phyloP scores from a whole-genome alignment of 1,140 invertebrate genomes.

The Drosophila gunungcola region DNA sequence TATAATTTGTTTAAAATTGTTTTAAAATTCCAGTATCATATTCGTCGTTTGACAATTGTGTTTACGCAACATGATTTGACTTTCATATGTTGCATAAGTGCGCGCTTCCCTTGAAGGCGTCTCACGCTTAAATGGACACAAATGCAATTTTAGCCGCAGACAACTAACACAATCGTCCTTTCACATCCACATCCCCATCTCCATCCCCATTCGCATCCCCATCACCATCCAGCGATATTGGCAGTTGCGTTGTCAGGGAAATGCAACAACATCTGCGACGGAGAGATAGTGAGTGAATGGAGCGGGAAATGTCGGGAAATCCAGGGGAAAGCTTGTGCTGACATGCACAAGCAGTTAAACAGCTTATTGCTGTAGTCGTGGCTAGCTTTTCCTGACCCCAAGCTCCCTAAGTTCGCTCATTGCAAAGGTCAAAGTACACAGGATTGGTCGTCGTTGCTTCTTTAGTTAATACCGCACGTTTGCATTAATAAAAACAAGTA shows the following conservation, averaged over 20 bases:
- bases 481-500: constrained; percentile 53
- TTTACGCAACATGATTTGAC: constrained; percentile 34
- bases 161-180: constrained; percentile 62
- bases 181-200: constrained; percentile 11
- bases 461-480: constrained; percentile 45
- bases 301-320: background rate
- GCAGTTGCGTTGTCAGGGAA: constrained; percentile 63
- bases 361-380: constrained; percentile 43
- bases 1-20: too few relatives aligned
- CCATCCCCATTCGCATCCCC: background rate
- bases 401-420: background rate
- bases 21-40: background rate
- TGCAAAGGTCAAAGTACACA: constrained; percentile 68
- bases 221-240: constrained; percentile 16
- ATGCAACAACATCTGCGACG: constrained; percentile 29
- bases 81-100: constrained; percentile 33
- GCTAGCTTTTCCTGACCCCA: background rate
- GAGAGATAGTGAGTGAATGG: background rate
- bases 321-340: constrained; percentile 8
- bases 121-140: constrained; percentile 54
- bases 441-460: constrained; percentile 17
- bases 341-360: constrained; percentile 63
- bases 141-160: constrained; percentile 64
- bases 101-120: constrained; percentile 14
- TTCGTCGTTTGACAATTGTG: too few relatives aligned